phyloP scores from a whole-genome alignment of 1,140 invertebrate species.

The Steinernema feltiae region DNA sequence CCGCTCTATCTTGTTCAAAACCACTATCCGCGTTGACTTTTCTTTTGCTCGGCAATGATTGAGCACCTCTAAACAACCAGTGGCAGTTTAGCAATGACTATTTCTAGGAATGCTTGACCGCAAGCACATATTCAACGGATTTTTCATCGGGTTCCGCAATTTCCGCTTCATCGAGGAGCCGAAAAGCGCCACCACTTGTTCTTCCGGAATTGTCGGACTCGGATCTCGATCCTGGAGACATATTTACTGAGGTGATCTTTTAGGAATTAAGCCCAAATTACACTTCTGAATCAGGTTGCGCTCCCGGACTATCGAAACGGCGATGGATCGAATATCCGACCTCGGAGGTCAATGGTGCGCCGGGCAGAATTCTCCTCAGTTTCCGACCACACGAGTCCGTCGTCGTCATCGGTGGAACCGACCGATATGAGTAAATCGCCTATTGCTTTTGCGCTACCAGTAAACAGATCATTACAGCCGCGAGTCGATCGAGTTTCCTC shows the following conservation, averaged over 20 bases:
- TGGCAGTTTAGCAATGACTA: neutral
- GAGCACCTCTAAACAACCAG: neutral
- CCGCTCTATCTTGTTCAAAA: neutral
- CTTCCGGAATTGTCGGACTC: constrained; percentile 31
- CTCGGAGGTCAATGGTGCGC: constrained; percentile 5
- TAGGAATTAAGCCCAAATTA: neutral
- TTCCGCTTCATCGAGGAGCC: neutral
- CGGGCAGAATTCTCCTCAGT: constrained; percentile 12
- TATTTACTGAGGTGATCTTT: constrained; percentile 25
- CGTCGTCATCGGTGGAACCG: constrained; percentile 28
- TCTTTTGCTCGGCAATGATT: neutral
- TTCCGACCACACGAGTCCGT: constrained; percentile 29
- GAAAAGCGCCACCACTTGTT: constrained; percentile 29
- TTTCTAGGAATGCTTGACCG: constrained; percentile 23
- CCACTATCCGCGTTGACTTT: neutral
- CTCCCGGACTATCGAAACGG: neutral
- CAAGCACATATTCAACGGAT: constrained; percentile 31
- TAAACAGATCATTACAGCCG: constrained; percentile 23
- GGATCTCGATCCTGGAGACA: constrained; percentile 28
- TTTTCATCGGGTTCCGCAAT: constrained; percentile 25
- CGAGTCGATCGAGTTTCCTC: constrained; percentile 32
- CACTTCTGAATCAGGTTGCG: neutral
- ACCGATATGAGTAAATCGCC: constrained; percentile 32
- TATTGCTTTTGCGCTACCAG: too few relatives aligned
- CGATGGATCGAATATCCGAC: neutral